Conservation (phyloP, 2,888 invertebrate genomes). For the Phorcus lineatus region DNA sequence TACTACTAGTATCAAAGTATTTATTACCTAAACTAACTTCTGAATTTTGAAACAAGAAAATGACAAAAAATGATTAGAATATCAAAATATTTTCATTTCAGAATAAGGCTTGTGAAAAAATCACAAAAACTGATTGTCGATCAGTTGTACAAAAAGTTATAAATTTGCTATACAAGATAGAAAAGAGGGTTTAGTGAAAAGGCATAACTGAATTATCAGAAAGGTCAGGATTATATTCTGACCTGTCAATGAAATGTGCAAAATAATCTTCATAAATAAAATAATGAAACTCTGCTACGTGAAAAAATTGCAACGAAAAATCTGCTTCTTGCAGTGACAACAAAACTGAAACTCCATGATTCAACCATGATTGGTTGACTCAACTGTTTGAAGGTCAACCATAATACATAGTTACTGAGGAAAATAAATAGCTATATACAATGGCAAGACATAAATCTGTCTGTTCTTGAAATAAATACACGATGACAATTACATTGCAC, state of each 20-base stretch:
- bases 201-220: no score
- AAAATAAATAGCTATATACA: constrained; percentile 21
- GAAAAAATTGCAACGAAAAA: not conserved
- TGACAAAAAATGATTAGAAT: no score
- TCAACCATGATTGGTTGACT: not conserved
- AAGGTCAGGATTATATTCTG: no score
- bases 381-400: not conserved
- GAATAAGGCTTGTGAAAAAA: no score
- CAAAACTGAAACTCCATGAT: not conserved
- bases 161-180: no score
- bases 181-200: no score
- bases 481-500: not conserved
- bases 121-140: no score
- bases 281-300: not conserved
- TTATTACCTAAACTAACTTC: no score
- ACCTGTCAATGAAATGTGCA: not conserved
- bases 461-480: constrained; percentile 17
- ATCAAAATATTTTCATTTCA: no score
- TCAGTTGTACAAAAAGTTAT: no score
- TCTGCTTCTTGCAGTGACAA: not conserved
- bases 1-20: no score
- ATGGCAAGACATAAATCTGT: constrained; percentile 12
- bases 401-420: not conserved
- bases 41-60: no score
- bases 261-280: not conserved